phyloP scores from a whole-genome alignment of 2,113 vertebrate species.

The Laticauda laticaudata region DNA sequence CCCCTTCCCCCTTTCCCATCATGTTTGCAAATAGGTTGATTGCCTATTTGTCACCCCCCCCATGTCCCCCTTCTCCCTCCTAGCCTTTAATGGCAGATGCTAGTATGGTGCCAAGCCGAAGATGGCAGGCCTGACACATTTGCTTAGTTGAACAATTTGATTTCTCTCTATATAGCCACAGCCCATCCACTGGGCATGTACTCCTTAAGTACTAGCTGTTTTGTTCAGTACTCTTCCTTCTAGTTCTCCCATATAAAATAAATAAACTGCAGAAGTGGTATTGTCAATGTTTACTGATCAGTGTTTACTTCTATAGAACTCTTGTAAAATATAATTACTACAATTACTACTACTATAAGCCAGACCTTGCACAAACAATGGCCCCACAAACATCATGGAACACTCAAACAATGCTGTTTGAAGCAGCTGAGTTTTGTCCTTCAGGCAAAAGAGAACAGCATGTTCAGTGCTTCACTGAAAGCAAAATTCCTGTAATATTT shows the following conservation, averaged over 20 bases:
- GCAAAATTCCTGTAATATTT: background rate
- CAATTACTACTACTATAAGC: background rate
- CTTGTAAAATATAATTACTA: background rate
- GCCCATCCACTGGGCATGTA: background rate
- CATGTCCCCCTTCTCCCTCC: too few relatives aligned
- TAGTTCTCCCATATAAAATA: background rate
- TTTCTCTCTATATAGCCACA: background rate
- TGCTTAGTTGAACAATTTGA: background rate
- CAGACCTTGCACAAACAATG: background rate
- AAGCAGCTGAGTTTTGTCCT: background rate
- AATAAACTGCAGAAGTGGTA: background rate
- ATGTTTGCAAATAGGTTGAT: too few relatives aligned
- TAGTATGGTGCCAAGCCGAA: too few relatives aligned
- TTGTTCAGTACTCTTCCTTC: background rate
- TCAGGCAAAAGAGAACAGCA: background rate
- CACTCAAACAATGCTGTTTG: background rate
- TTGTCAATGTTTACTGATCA: background rate
- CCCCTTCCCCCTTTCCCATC: too few relatives aligned
- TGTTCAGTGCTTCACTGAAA: background rate
- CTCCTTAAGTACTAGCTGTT: background rate
- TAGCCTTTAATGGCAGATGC: too few relatives aligned
- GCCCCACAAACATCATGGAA: background rate
- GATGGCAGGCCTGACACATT: too few relatives aligned
- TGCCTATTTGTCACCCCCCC: too few relatives aligned
- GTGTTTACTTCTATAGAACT: background rate